Evolutionary conservation across 2,888 invertebrate genomes (phyloP).

Genomic region (Drosophila antonietae): DNA sequence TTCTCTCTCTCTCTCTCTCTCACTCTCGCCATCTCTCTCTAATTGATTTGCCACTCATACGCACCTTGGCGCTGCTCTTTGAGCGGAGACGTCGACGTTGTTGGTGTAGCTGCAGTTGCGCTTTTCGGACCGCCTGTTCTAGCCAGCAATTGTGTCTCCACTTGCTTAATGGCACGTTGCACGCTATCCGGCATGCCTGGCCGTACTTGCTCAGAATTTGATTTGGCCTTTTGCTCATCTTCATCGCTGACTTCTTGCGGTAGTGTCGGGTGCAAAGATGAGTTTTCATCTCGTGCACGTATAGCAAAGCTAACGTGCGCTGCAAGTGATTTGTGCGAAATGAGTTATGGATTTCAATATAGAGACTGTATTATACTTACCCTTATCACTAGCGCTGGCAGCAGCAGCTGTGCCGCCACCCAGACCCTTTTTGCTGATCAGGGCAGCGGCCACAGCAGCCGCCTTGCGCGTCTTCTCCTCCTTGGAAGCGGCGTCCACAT

Average conservation of each 20-base stretch:
- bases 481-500: constrained; percentile 81
- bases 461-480: constrained; percentile 82
- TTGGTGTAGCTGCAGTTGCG: constrained; percentile 26
- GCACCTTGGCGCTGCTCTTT: constrained; percentile 69
- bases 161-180: constrained; percentile 83
- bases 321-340: constrained; percentile 62
- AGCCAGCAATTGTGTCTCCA: constrained; percentile 82
- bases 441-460: constrained; percentile 80
- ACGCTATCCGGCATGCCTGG: constrained; percentile 81
- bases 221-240: constrained; percentile 78
- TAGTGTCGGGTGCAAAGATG: constrained; percentile 90
- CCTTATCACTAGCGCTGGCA: constrained; percentile 30
- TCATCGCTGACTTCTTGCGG: constrained; percentile 92
- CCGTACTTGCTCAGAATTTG: constrained; percentile 42
- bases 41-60: constrained; percentile 7
- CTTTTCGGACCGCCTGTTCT: constrained; percentile 57
- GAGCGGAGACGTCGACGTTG: constrained; percentile 25
- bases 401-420: constrained; percentile 31
- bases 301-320: constrained; percentile 94
- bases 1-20: too few relatives aligned
- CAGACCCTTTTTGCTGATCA: constrained; percentile 77
- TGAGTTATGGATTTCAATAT: not conserved
- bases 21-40: constrained; percentile 6
- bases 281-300: constrained; percentile 90
- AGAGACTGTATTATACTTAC: constrained; percentile 33